These are phyloP conservation scores for Aphaenogaster floridana DNA, from an alignment of 1,140 invertebrate species.

Conservation along the genomic window DNA sequence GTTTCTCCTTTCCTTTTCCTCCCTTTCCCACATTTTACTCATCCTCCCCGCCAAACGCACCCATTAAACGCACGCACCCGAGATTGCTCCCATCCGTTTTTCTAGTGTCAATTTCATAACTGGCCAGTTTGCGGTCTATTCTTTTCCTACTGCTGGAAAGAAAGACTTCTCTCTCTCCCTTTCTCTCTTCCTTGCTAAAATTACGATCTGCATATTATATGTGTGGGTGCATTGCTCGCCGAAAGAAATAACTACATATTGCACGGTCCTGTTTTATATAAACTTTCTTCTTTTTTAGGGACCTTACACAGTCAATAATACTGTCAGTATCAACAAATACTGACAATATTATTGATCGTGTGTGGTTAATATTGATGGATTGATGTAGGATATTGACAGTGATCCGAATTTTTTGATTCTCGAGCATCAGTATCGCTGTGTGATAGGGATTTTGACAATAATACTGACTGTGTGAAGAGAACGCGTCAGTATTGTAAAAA, in stretches of 20 bases:
- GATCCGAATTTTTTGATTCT: no score
- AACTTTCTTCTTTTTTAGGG: neutral
- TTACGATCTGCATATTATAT: neutral
- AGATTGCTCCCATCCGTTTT: conserved; percentile 29
- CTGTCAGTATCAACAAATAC: no score
- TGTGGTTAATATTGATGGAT: no score
- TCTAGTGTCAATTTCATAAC: conserved; percentile 41
- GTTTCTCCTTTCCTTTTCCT: neutral
- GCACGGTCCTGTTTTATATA: neutral
- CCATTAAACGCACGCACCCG: conserved; percentile 16
- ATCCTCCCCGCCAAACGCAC: neutral
- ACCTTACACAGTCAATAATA: no score
- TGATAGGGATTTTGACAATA: no score
- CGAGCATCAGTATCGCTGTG: no score
- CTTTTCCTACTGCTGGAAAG: neutral
- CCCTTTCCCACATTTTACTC: neutral
- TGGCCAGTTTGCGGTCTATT: neutral
- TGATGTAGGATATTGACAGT: no score
- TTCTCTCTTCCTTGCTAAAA: neutral
- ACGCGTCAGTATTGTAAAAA: no score
- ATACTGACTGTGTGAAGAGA: no score
- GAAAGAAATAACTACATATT: neutral
- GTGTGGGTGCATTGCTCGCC: neutral
- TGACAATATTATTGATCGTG: no score
- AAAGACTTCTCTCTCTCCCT: no score